Conservation (phyloP, 2,888 invertebrate genomes). For the Muschampia plurimacula region DNA sequence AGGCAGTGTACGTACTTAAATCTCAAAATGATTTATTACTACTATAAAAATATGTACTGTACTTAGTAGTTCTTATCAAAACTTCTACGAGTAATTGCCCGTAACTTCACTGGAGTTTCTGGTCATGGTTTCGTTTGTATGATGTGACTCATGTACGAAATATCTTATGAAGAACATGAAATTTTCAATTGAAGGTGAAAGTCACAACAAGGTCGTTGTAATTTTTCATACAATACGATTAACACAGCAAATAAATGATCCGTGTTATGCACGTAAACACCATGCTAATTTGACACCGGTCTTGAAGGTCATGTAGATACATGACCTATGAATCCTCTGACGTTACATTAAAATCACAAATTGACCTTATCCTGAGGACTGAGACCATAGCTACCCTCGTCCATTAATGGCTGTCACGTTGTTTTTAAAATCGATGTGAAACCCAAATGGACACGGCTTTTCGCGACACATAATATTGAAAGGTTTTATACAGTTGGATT, state of each 20-base stretch:
- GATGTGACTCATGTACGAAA: background rate
- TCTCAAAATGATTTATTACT: too few relatives aligned
- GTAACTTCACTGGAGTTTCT: background rate
- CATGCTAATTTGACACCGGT: background rate
- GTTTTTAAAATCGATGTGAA: constrained; percentile 20
- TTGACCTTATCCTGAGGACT: background rate
- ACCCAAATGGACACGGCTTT: constrained; percentile 7
- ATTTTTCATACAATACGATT: too few relatives aligned
- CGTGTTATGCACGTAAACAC: background rate
- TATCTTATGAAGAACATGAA: background rate
- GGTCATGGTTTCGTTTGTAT: background rate
- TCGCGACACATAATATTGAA: background rate
- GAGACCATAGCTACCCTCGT: background rate
- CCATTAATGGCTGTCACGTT: background rate
- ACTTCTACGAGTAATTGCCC: background rate
- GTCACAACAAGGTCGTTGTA: background rate
- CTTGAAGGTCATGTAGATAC: too few relatives aligned
- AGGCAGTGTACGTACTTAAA: too few relatives aligned
- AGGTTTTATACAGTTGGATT: constrained; percentile 6
- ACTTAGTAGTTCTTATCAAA: background rate
- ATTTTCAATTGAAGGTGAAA: background rate
- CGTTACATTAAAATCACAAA: background rate
- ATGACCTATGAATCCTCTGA: background rate
- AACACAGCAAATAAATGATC: too few relatives aligned
- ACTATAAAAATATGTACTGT: too few relatives aligned